Base-by-base conservation (phyloP, 2,888 invertebrate species). In the Synanthedon tipuliformis region DNA sequence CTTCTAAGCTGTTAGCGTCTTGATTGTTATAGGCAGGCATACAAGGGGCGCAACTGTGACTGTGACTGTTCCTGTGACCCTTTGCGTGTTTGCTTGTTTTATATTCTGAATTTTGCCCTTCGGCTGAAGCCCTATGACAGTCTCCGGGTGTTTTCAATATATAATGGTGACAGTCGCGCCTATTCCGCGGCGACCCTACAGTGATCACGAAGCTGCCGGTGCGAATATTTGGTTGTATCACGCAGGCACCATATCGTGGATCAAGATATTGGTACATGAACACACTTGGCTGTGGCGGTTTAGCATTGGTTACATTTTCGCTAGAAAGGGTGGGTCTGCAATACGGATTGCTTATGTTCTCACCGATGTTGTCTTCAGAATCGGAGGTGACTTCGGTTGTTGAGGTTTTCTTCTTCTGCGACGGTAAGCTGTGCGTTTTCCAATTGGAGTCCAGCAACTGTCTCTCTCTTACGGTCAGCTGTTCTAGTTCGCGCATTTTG, bases 401-500 rank as follows among this genome's bases (percentile, higher is more conserved):
- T 2, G 92, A 91, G 0, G 89, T 89, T 53, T 92, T 92, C 80
- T 94, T 93, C 73, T 95, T 95, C 56, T 95, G 89, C 0, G 95
- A 95, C 12, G 95, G 95, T 59, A 95, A 81, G 71, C 95, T 95
- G 73, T 95, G 95, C 0, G 95, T 95, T 81, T 95, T 95, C 95
- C 95, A 95, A 74, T 95, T 94, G 18, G 94, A 92, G 81, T 95
- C 93, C 50, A 94, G 85, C 11, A 96, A 89, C 69, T 96, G 95
- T 53, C 94, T 90, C 75, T 96, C 96, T 3, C 93, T 89, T 53
- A 95, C 82, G 62, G 93, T 93, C 5, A 96, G 88, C 53, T 94
- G 90, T 72, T 96, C 96, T 52, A 96, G 77, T 75, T 96, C 96
- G 50, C 92, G 90, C 90, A 95, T 92, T 78, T 96, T 95, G 50